phyloP scores from a whole-genome alignment of 1,140 invertebrate species.

The Leptinotarsa defecta region DNA sequence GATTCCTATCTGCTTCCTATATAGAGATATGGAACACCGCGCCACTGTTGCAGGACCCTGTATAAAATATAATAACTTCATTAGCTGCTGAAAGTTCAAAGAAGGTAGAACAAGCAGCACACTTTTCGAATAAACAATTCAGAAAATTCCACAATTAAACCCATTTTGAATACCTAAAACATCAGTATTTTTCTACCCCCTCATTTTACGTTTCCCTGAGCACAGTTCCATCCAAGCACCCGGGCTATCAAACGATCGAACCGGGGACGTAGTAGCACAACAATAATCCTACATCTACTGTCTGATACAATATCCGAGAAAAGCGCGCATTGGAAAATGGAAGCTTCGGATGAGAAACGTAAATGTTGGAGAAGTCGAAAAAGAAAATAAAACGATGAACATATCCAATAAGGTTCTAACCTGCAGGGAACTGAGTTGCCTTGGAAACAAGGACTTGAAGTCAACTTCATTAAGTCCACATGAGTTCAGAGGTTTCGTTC shows the following conservation, averaged over 20 bases:
- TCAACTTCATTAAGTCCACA: slow-evolving; percentile 46
- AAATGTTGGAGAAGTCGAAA: slow-evolving; percentile 49
- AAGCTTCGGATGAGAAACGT: slow-evolving; percentile 50
- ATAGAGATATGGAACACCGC: too few species aligned
- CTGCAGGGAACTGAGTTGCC: slow-evolving; percentile 52
- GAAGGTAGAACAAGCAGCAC: too few species aligned
- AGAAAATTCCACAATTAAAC: too few species aligned
- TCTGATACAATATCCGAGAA: slow-evolving; percentile 40
- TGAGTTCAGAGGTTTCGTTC: slow-evolving; percentile 29
- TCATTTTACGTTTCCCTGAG: too few species aligned
- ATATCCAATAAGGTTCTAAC: slow-evolving; percentile 56
- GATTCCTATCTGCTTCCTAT: too few species aligned
- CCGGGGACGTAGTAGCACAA: neutral
- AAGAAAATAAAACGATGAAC: slow-evolving; percentile 55
- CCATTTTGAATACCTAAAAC: too few species aligned
- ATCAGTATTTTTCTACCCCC: too few species aligned
- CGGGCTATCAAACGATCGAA: neutral
- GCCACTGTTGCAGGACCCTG: too few species aligned
- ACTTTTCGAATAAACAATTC: too few species aligned
- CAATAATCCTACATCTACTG: slow-evolving; percentile 23
- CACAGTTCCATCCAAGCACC: neutral
- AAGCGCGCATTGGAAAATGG: slow-evolving; percentile 48
- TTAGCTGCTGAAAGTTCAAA: too few species aligned
- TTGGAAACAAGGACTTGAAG: slow-evolving; percentile 45
- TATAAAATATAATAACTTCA: too few species aligned